Evolutionary conservation across 2,888 invertebrate species (phyloP), one percentile per base, ranked within the genome.

Genomic region (Chrysotoxum bicinctum): DNA sequence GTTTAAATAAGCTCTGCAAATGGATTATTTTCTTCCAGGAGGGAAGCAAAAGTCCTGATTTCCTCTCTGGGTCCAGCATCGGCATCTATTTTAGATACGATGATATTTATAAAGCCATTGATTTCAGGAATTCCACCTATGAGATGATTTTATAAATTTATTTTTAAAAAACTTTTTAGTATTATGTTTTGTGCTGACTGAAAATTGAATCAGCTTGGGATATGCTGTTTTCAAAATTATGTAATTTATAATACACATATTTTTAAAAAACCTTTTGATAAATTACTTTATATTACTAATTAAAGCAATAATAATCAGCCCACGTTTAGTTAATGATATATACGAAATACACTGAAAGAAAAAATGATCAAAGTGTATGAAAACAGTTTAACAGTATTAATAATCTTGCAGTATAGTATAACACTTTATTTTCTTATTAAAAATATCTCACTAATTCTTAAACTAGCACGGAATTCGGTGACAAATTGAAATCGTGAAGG

Each of bases 91-190:
- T 48, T 23, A 35, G n/a, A 50, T 66, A 50, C 50, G 66, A 66
- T 50, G 66, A 21, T 64, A 64, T 64, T 64, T 64, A 64, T 66
- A 66, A 66, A 66, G 23, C 48, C 66, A 66, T 66, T 8, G 66
- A 50, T 66, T 66, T 50, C 14, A 32, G 35, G n/a, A 64, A 66
- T 32, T 66, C 21, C 9, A 50, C 19, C 16, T 8, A 32, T 30
- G n/a, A 35, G 30, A 35, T 50, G 21, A 66, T 50, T 14, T 35
- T 37, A 19, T 8, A 48, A 32, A 48, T 64, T 48, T 66, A 50
- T 35, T 48, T 32, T 56, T 4, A 5, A 0, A 16, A 32, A 6
- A 32, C 12, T 56, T 56, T 14, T n/a, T n/a, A 10, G 32, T 19
- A 32, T 54, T 32, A 9, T 10, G 1, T 8, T 30, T 56, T 35